These are phyloP conservation scores for Lithophane ornitopus DNA, from an alignment of 2,888 invertebrate genomes.

Conservation along the genomic window DNA sequence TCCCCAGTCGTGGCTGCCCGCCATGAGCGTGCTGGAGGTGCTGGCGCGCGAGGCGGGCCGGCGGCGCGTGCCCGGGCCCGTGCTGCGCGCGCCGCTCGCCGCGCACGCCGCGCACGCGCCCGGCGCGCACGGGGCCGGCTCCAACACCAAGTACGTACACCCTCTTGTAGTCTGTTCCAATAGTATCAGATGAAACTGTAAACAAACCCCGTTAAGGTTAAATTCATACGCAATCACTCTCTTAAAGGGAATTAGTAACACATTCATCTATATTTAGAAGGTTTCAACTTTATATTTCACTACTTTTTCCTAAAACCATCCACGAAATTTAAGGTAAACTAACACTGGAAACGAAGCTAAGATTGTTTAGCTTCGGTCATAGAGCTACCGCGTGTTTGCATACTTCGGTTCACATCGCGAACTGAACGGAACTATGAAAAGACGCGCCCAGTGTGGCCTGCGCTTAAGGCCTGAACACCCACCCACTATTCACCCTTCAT, in stretches of 20 bases:
- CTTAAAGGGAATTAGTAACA: background rate
- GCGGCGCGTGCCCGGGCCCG: conserved; percentile 95
- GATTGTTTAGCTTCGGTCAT: no score
- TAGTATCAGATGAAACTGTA: background rate
- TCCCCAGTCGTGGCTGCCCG: conserved; percentile 96
- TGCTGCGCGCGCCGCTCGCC: conserved; percentile 90
- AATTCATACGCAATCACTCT: no score
- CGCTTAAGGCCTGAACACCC: no score
- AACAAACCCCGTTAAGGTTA: background rate
- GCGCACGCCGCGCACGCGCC: conserved; percentile 55
- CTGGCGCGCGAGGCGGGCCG: conserved; percentile 95
- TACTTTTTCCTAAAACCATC: no score
- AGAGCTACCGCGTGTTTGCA: no score
- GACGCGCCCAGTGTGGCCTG: no score
- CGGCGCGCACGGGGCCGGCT: conserved; percentile 17
- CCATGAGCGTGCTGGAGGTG: conserved; percentile 95
- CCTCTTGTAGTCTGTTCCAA: background rate
- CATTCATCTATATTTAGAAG: background rate
- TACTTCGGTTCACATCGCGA: no score
- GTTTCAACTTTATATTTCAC: background rate
- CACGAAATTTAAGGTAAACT: no score
- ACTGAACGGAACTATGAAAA: background rate
- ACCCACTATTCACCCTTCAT: background rate
- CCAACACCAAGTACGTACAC: conserved; percentile 60
- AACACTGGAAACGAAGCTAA: no score